Base-by-base conservation (phyloP, 1,140 invertebrate species). In the Phocides pigmalion region DNA sequence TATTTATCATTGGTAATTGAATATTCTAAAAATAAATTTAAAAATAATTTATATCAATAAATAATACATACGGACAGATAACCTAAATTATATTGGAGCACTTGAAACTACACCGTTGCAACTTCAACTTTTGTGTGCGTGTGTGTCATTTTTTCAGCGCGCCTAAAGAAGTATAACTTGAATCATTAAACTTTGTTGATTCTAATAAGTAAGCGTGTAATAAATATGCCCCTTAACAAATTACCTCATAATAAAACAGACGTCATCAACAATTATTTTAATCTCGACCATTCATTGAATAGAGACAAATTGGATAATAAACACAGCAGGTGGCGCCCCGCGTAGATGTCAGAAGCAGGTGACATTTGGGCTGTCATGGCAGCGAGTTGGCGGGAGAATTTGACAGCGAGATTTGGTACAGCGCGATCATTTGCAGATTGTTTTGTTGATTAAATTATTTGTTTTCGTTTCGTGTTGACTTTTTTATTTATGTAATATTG, bases 221-320 rank as follows among this genome's bases (percentile, higher is more conserved):
- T 35, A 35, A 35, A 11, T 35, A 35, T 2, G 1, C 3, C 9
- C 56, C 19, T 20, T 37, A 44, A 64, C 44, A 58, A 5, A 17
- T 11, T 56, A 9, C 14, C 39, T 49, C 32, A 59, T 22, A 28
- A 3, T 49, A 49, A 49, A 51, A 68, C 19, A 47, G 22, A 61
- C 49, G 53, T 59, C 62, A 68, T 25, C 47, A 14, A 15, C 64
- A 66, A 61, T 66, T 61, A 61, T 61, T 47, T 50, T 50, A 50
- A 50, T 50, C 46, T 37, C 28, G 47, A 51, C 25, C 14, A 32
- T 51, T 16, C 32, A 22, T 22, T 25, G 17, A 19, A 41, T 50
- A n/a, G 22, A 65, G 50, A 62, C 44, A 70, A 70, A 70, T 70
- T 70, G 58, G 68, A 70, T 70, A 65, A 70, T 58, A 47, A 16